A percentile compares a stretch with the other conserved stretches of the same genome.
These are phyloP conservation scores for Trematocara stigmaticum DNA, from an alignment of 2,113 vertebrate genomes.

Conservation along the genomic window DNA sequence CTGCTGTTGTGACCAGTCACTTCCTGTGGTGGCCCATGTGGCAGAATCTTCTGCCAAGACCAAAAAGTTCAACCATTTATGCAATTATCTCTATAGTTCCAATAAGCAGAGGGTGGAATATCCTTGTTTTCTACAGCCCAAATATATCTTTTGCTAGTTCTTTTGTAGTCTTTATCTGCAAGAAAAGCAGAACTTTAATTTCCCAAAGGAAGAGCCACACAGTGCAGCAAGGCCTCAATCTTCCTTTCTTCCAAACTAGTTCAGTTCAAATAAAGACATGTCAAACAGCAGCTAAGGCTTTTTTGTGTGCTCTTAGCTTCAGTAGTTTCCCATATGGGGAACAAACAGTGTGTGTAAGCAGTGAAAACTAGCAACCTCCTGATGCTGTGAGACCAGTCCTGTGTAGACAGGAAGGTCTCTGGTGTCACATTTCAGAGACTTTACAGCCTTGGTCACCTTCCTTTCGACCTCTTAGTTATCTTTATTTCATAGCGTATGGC, in stretches of 20 bases:
- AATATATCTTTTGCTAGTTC: background rate
- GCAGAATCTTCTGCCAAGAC: constrained; percentile 5
- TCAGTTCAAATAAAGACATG: constrained; percentile 37
- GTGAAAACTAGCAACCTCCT: background rate
- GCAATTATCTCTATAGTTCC: background rate
- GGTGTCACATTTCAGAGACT: constrained; percentile 11
- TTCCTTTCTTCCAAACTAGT: constrained; percentile 2
- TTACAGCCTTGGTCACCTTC: background rate
- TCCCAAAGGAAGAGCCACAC: constrained; percentile 19
- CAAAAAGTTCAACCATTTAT: background rate
- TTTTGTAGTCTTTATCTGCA: background rate
- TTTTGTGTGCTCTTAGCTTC: constrained; percentile 22
- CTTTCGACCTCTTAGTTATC: background rate
- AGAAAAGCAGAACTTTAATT: constrained; percentile 5
- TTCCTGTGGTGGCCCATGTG: constrained; percentile 37
- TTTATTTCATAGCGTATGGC: background rate
- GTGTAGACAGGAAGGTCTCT: background rate
- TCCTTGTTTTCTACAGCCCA: background rate
- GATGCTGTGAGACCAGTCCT: background rate
- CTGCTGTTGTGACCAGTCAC: constrained; percentile 4
- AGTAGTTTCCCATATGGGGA: constrained; percentile 50
- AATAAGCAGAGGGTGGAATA: background rate
- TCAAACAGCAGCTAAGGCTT: constrained; percentile 35
- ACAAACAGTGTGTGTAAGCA: constrained; percentile 58
- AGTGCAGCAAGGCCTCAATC: background rate